A percentile compares a stretch with the other conserved stretches of the same genome.
Conservation (phyloP, 1,140 invertebrate genomes). For the Scaptomyza montana region DNA sequence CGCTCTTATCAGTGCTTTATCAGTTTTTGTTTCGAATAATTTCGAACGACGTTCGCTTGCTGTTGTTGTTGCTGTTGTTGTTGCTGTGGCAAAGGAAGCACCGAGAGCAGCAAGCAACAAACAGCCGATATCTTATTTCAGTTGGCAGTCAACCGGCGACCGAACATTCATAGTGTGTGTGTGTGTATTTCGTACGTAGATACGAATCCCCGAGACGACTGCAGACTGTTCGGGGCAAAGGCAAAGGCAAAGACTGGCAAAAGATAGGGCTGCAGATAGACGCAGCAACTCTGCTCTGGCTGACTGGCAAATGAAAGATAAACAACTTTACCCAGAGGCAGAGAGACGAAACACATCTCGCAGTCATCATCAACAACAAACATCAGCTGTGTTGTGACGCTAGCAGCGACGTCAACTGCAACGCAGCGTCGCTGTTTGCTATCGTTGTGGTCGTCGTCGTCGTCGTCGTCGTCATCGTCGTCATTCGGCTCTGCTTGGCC, state of each 20-base stretch:
- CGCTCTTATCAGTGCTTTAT: slow-evolving; percentile 83
- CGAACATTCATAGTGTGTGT: slow-evolving; percentile 15
- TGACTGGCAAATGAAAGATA: slow-evolving; percentile 76
- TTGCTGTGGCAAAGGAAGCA: slow-evolving; percentile 61
- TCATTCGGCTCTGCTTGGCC: slow-evolving; percentile 51
- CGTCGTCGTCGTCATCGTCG: slow-evolving; percentile 34
- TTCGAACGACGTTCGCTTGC: slow-evolving; percentile 62
- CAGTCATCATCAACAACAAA: slow-evolving; percentile 73
- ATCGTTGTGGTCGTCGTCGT: slow-evolving; percentile 25
- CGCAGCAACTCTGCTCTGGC: slow-evolving; percentile 43
- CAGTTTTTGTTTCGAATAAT: slow-evolving; percentile 83
- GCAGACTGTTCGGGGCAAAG: slow-evolving; percentile 12
- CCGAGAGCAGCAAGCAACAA: slow-evolving; percentile 49
- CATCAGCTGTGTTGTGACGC: slow-evolving; percentile 64
- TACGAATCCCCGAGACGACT: slow-evolving; percentile 64
- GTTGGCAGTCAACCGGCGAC: slow-evolving; percentile 53
- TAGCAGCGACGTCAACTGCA: slow-evolving; percentile 14
- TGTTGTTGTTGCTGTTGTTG: slow-evolving; percentile 28
- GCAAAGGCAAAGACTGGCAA: slow-evolving; percentile 11
- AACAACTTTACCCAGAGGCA: slow-evolving; percentile 65
- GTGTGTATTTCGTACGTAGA: slow-evolving; percentile 36
- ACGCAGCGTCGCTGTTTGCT: slow-evolving; percentile 23
- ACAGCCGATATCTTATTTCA: slow-evolving; percentile 76
- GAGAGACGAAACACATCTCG: slow-evolving; percentile 15
- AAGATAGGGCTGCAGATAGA: slow-evolving; percentile 53